phyloP scores from a whole-genome alignment of 2,888 invertebrate genomes.

The Scaptomyza parva region DNA sequence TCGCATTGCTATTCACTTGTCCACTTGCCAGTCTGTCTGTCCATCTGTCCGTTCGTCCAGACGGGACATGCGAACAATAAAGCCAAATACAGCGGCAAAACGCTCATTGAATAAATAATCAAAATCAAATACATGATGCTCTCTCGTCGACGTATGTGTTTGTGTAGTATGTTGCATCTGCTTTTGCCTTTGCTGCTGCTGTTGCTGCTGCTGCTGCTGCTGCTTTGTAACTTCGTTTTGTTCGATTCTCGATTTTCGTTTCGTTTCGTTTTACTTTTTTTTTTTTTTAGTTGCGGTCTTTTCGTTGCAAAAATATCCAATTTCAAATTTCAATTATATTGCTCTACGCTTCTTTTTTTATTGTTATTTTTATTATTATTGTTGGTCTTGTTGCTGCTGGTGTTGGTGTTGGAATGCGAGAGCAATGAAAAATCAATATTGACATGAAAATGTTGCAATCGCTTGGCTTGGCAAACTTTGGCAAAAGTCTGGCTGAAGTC shows the following conservation, averaged over 20 bases:
- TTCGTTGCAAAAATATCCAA: slow-evolving; percentile 72
- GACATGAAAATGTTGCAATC: slow-evolving; percentile 61
- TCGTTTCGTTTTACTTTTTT: neutral
- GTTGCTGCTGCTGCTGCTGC: slow-evolving; percentile 17
- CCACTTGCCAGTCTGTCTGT: slow-evolving; percentile 23
- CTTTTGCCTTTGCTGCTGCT: slow-evolving; percentile 20
- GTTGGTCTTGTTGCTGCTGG: slow-evolving; percentile 39
- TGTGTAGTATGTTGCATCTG: too few relatives aligned
- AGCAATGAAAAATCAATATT: slow-evolving; percentile 77
- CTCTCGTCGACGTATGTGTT: slow-evolving; percentile 12
- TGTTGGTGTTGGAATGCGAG: slow-evolving; percentile 39
- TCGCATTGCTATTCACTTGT: slow-evolving; percentile 39
- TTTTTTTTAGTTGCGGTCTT: slow-evolving; percentile 39
- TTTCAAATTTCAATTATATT: slow-evolving; percentile 79
- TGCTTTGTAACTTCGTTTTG: slow-evolving; percentile 45
- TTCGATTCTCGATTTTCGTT: slow-evolving; percentile 43
- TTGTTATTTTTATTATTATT: slow-evolving; percentile 65
- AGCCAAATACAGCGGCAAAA: slow-evolving; percentile 67
- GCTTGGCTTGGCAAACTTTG: slow-evolving; percentile 21
- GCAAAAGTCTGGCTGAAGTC: slow-evolving; percentile 12
- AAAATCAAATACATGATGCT: slow-evolving; percentile 48
- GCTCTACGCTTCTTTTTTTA: slow-evolving; percentile 66
- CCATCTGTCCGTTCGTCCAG: slow-evolving; percentile 30
- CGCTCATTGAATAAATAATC: slow-evolving; percentile 79
- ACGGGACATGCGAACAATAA: slow-evolving; percentile 69